Evolutionary conservation across 2,888 invertebrate genomes (phyloP).

Genomic region (Rhaphigaster nebulosa): DNA sequence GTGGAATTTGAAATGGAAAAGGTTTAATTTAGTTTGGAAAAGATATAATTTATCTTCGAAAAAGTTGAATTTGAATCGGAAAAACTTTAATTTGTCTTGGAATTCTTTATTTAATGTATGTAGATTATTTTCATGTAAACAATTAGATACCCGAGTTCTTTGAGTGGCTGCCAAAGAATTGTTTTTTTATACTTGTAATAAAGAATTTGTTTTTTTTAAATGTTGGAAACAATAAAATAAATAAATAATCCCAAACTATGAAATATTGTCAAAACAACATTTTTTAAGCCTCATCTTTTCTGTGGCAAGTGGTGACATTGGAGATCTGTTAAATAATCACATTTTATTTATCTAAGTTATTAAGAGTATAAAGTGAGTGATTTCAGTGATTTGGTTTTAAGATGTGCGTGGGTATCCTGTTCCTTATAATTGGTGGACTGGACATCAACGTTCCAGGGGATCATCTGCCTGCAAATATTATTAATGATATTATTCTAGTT

Average conservation of each 20-base stretch:
- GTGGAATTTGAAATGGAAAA: too few relatives aligned
- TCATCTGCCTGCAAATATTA: slow-evolving; percentile 80
- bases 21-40: too few relatives aligned
- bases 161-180: too few relatives aligned
- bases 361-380: slow-evolving; percentile 36
- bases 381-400: slow-evolving; percentile 69
- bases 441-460: slow-evolving; percentile 83
- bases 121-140: too few relatives aligned
- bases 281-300: background rate
- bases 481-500: slow-evolving; percentile 86
- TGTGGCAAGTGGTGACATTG: background rate
- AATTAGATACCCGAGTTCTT: too few relatives aligned
- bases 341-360: background rate
- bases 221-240: background rate
- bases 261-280: background rate
- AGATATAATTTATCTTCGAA: too few relatives aligned
- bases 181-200: too few relatives aligned
- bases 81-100: too few relatives aligned
- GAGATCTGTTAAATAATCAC: background rate
- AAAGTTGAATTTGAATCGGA: too few relatives aligned
- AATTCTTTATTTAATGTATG: too few relatives aligned
- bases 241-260: background rate
- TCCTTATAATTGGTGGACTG: slow-evolving; percentile 85
- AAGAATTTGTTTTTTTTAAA: too few relatives aligned
- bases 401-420: slow-evolving; percentile 85